Conservation (phyloP, 2,113 vertebrate genomes). For the Pterocles orientalis region DNA sequence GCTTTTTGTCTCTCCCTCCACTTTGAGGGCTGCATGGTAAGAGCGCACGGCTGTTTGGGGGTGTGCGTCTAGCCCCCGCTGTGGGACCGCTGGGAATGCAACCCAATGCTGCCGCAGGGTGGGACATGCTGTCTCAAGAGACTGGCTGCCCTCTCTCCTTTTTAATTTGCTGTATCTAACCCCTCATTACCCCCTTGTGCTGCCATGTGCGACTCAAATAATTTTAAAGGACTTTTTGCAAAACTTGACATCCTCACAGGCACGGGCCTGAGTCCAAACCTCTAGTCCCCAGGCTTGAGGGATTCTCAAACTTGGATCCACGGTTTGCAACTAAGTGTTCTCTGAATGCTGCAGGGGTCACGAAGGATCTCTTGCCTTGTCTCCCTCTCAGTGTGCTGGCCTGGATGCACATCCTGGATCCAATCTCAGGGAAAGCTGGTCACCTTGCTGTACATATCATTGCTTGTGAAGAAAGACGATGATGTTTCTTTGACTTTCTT, state of each 20-base stretch:
- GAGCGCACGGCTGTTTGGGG: not conserved
- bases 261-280: not conserved
- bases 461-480: conserved; percentile 56
- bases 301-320: conserved; percentile 37
- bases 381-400: conserved; percentile 25
- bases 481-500: conserved; percentile 44
- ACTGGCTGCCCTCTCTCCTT: not conserved
- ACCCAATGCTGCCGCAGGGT: fast-evolving
- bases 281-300: not conserved
- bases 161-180: not conserved
- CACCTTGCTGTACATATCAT: conserved; percentile 49
- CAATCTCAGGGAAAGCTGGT: conserved; percentile 60
- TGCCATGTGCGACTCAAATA: not conserved
- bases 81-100: not conserved
- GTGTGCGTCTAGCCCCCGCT: not conserved
- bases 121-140: not conserved
- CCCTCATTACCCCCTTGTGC: not conserved
- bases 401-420: conserved; percentile 62
- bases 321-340: conserved; percentile 55
- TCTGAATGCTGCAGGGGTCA: conserved; percentile 55
- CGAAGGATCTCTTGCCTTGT: conserved; percentile 51
- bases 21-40: not conserved
- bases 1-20: not conserved
- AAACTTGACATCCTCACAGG: not conserved
- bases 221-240: conserved; percentile 11